These are phyloP conservation scores for Bufo bufo DNA, from an alignment of 2,113 vertebrate genomes.

Conservation along the genomic window DNA sequence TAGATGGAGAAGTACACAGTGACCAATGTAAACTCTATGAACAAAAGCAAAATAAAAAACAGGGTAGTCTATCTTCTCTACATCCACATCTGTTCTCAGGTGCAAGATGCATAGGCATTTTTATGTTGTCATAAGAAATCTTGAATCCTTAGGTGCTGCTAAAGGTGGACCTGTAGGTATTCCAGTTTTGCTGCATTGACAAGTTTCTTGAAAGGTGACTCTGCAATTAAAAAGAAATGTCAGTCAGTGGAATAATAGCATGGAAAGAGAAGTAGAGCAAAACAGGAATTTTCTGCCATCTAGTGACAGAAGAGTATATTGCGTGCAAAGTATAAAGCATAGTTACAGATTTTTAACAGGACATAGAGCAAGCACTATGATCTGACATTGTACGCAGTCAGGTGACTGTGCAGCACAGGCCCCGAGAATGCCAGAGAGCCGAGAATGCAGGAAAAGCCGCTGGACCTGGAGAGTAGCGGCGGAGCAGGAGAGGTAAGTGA, in stretches of 20 bases:
- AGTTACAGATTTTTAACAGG: no score
- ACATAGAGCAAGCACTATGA: no score
- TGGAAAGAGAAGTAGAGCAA: not conserved
- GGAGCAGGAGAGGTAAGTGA: no score
- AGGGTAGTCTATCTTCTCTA: no score
- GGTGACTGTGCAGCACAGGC: no score
- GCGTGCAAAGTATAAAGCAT: not conserved
- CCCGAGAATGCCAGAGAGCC: no score
- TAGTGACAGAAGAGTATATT: conserved; percentile 8
- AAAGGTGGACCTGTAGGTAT: not conserved
- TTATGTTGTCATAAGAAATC: not conserved
- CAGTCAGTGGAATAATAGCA: not conserved
- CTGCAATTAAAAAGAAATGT: not conserved
- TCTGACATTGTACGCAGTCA: no score
- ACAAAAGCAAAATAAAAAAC: no score
- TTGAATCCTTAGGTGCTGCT: not conserved
- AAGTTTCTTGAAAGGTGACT: not conserved
- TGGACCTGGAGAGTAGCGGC: no score
- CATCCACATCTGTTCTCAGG: not conserved
- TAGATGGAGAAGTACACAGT: no score
- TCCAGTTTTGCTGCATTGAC: not conserved
- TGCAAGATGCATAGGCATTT: not conserved
- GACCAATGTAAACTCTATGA: no score
- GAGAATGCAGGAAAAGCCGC: no score
- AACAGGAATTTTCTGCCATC: not conserved